Percentiles rank a stretch among this genome's conserved stretches.
Conservation (phyloP, 2,113 vertebrate species). For the Dipodomys stephensi region DNA sequence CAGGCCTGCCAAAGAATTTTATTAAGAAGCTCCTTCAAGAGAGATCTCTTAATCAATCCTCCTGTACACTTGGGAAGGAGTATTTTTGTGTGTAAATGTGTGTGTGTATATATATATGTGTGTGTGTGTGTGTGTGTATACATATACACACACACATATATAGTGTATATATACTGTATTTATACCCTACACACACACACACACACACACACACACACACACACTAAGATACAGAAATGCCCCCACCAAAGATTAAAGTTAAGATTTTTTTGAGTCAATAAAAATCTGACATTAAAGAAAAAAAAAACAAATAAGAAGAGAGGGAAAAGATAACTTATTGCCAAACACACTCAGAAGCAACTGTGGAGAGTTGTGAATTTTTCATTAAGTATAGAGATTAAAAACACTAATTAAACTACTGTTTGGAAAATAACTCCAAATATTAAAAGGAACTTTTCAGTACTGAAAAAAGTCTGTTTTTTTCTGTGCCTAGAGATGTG, state of each 20-base stretch:
- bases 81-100: no score
- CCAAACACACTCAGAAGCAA: conserved; percentile 31
- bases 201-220: no score
- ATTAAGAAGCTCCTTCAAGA: conserved; percentile 69
- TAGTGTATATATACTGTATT: no score
- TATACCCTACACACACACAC: no score
- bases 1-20: conserved; percentile 74
- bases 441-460: conserved; percentile 39
- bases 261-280: conserved; percentile 53
- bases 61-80: background rate
- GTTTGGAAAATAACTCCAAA: conserved; percentile 72
- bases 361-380: conserved; percentile 49
- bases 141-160: no score
- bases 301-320: background rate
- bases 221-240: conserved; percentile 67
- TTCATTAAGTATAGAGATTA: conserved; percentile 74
- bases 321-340: background rate
- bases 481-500: conserved; percentile 24
- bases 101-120: no score
- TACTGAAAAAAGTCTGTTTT: background rate
- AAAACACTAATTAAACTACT: conserved; percentile 62
- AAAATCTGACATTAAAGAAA: conserved; percentile 61
- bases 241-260: conserved; percentile 61
- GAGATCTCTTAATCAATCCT: conserved; percentile 63
- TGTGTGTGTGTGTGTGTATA: no score